Evolutionary conservation across 1,140 invertebrate species (phyloP).

Genomic region (Samia ricini): DNA sequence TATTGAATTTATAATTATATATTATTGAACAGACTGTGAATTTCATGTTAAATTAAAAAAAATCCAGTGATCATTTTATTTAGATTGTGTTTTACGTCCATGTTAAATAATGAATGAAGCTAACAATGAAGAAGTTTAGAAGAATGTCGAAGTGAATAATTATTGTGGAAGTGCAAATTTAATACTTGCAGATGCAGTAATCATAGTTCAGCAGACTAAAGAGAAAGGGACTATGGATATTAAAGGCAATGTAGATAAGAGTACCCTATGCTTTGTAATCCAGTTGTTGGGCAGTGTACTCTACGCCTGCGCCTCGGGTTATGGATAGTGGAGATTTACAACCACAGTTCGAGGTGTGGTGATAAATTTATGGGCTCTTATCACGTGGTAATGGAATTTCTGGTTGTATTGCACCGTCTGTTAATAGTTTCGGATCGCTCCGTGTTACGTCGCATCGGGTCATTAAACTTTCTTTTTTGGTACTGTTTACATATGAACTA

Average conservation of each 20-base stretch:
- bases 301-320: background rate
- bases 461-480: conserved; percentile 5
- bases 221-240: background rate
- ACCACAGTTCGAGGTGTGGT: conserved; percentile 30
- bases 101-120: too few relatives aligned
- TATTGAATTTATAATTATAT: too few relatives aligned
- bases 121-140: too few relatives aligned
- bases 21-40: too few relatives aligned
- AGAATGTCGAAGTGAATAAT: too few relatives aligned
- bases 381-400: conserved; percentile 53
- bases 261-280: background rate
- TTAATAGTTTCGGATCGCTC: background rate
- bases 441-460: background rate
- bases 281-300: background rate
- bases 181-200: too few relatives aligned
- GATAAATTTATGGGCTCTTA: conserved; percentile 70
- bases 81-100: too few relatives aligned
- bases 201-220: too few relatives aligned
- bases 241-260: background rate
- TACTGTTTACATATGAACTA: background rate
- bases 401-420: conserved; percentile 4
- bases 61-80: too few relatives aligned
- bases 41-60: too few relatives aligned
- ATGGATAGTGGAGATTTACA: conserved; percentile 47
- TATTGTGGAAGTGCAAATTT: too few relatives aligned